A percentile compares a stretch with the other conserved stretches of the same genome.
Conservation (phyloP, 2,888 invertebrate species). For the Sisyra terminalis region DNA sequence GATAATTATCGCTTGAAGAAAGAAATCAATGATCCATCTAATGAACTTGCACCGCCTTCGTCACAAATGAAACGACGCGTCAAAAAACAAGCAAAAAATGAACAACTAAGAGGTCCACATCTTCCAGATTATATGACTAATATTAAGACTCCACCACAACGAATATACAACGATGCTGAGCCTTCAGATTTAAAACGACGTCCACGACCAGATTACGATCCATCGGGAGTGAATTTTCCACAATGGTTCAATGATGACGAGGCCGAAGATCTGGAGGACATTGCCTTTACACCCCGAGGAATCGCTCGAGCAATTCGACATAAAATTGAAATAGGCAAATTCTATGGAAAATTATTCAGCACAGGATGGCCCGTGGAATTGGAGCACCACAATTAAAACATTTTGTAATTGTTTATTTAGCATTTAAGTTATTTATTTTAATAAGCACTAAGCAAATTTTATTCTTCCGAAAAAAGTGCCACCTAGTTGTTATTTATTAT, state of each 20-base stretch:
- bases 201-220: constrained; percentile 2
- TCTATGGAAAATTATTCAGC: constrained; percentile 3
- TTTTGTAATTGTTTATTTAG: neutral
- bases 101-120: no score
- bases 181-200: constrained; percentile 1
- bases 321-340: constrained; percentile 1
- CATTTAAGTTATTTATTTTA: neutral
- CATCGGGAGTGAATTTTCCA: neutral
- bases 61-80: no score
- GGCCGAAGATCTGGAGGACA: neutral
- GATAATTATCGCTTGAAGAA: no score
- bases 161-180: constrained; percentile 2
- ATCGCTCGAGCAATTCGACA: neutral
- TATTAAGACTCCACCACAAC: constrained; percentile 4
- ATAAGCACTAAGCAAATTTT: neutral
- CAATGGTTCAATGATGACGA: constrained; percentile 2
- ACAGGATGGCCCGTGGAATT: constrained; percentile 3
- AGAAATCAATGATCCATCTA: no score
- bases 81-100: no score
- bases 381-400: no score
- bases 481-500: neutral
- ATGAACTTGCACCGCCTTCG: no score
- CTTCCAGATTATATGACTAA: neutral
- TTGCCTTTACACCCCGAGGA: neutral
- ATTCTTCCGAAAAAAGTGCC: neutral